phyloP scores from a whole-genome alignment of 2,113 vertebrate genomes.

The Acinonyx jubatus region DNA sequence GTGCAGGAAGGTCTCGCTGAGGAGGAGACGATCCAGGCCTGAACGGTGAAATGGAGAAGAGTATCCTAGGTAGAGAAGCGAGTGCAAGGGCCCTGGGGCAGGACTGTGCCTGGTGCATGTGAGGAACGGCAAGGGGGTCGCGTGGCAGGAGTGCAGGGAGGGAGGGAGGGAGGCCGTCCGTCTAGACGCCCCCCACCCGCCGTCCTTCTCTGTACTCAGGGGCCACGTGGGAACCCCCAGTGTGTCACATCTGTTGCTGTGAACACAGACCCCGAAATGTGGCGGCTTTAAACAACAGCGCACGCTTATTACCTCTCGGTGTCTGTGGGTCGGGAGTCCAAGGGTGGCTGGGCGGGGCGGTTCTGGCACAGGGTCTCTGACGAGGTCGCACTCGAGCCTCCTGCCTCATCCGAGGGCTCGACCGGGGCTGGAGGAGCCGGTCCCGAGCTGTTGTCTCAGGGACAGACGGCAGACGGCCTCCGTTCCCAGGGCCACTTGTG shows the following conservation, averaged over 20 bases:
- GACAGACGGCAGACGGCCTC: not conserved
- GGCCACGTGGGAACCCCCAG: not conserved
- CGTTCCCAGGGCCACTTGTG: no score
- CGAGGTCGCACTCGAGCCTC: no score
- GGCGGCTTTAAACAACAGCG: not conserved
- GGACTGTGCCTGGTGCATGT: not conserved
- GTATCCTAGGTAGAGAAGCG: not conserved
- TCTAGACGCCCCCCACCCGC: no score
- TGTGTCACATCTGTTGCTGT: not conserved
- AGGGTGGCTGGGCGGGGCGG: not conserved
- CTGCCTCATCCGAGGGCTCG: not conserved
- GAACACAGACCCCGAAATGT: not conserved
- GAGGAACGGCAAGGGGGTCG: not conserved
- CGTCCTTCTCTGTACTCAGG: not conserved
- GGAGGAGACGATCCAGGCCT: not conserved
- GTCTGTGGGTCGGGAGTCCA: not conserved
- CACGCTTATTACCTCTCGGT: not conserved
- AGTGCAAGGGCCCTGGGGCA: not conserved
- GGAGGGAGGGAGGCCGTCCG: rapidly evolving
- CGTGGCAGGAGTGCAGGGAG: not conserved
- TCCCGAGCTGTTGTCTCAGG: rapidly evolving
- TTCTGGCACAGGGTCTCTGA: not conserved
- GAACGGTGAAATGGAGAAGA: not conserved
- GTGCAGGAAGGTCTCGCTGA: not conserved
- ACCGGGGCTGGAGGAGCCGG: not conserved